Percentiles rank a stretch among this genome's conserved stretches.
Conservation (phyloP, 2,113 vertebrate species). For the Malurus cyaneus region DNA sequence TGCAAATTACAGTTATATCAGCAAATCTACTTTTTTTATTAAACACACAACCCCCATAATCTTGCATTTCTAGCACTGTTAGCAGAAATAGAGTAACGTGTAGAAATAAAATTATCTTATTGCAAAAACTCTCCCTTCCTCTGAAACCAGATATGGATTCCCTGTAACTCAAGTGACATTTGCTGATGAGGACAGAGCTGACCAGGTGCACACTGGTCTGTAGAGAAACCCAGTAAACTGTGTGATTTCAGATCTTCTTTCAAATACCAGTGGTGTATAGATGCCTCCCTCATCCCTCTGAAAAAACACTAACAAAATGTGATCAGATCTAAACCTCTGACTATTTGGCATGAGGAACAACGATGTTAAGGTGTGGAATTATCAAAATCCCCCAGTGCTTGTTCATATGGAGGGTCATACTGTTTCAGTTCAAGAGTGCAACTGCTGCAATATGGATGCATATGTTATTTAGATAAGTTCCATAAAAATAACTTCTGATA, state of each 20-base stretch:
- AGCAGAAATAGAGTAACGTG: background rate
- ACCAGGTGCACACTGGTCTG: background rate
- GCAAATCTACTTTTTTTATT: conserved; percentile 62
- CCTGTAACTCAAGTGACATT: background rate
- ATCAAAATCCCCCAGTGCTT: background rate
- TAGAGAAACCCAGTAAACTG: background rate
- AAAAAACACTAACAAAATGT: background rate
- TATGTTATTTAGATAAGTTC: background rate
- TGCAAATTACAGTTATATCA: conserved; percentile 72
- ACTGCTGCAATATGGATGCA: background rate
- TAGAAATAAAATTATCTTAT: background rate
- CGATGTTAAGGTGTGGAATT: background rate
- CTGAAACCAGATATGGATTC: background rate
- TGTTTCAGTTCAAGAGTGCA: background rate
- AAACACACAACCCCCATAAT: background rate
- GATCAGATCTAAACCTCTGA: background rate
- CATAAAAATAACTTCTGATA: background rate
- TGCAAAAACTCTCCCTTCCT: background rate
- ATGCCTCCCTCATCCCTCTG: background rate
- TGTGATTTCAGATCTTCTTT: background rate
- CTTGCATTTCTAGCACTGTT: conserved; percentile 18
- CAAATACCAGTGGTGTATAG: background rate
- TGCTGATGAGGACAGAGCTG: background rate
- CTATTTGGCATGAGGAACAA: background rate
- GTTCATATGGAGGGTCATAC: background rate